Evolutionary conservation across 2,888 invertebrate species (phyloP).

Genomic region (Pheosia gnoma): DNA sequence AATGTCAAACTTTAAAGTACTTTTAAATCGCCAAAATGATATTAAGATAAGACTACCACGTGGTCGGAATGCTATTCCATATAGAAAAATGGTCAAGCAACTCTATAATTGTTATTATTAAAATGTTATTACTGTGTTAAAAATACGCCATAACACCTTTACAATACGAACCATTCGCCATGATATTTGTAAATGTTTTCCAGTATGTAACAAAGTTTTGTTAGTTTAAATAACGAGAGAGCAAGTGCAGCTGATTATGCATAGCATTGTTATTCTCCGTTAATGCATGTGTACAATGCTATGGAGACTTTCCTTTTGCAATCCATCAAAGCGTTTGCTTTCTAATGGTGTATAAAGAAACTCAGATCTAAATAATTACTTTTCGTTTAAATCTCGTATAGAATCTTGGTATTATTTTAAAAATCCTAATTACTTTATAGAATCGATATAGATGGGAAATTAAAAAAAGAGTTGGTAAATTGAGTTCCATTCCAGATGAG

Average conservation of each 20-base stretch:
- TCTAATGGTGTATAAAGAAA: conserved; percentile 7
- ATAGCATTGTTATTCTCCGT: neutral
- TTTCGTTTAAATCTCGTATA: neutral
- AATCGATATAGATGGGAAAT: too few species aligned
- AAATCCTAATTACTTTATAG: too few species aligned
- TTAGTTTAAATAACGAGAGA: neutral
- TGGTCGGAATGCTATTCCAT: too few species aligned
- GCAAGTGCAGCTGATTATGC: neutral
- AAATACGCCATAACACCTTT: neutral
- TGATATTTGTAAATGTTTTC: neutral
- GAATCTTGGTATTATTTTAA: neutral
- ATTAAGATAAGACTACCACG: too few species aligned
- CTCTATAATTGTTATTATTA: too few species aligned
- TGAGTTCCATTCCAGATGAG: too few species aligned
- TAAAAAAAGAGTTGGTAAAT: too few species aligned
- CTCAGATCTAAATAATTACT: conserved; percentile 3
- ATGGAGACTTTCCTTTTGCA: conserved; percentile 8
- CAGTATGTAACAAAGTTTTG: neutral
- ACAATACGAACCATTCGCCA: too few species aligned
- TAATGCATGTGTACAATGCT: conserved; percentile 1
- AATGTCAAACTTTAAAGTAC: too few species aligned
- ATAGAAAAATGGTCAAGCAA: too few species aligned
- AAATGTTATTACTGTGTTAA: too few species aligned
- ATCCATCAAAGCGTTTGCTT: conserved; percentile 5
- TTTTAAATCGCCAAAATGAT: too few species aligned